Evolutionary conservation across 2,113 vertebrate genomes (phyloP), one percentile per base, ranked within the genome.

Genomic region (Neodon shergylaensis): DNA sequence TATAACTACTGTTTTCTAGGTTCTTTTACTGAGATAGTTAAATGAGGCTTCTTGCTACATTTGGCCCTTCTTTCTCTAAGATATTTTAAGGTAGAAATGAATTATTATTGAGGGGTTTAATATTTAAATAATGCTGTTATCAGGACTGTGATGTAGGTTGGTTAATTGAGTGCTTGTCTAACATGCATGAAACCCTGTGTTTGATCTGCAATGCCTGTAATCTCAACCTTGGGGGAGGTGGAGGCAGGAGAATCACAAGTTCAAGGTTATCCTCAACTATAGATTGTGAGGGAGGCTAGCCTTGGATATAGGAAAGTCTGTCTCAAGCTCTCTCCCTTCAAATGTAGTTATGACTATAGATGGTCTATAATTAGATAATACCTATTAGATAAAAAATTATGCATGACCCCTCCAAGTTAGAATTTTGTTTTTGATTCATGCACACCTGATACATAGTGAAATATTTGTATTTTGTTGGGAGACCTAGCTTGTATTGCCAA

Each of bases 91-190:
- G 7, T 66, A 66, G 72, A 77, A 6, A 73, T 82, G 12, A 44
- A 65, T 73, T 90, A 36, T 70, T 68, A 81, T 31, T 83, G 65
- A 44, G 36, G 7, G 63, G 21, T 91, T 94, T 88, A 77, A 88
- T 70, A 19, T 82, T 96, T 96, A 61, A 82, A 19, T 94, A 92
- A 92, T 73, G 5, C 7, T 76, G 76, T 94, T 95, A 39, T 76
- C 73, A 19, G 52, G 44, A 68, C 31, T 22, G 39, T 19, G 42
- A 36, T 86, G 42, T 86, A 68, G 42, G 39, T 86, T 70, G 28
- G 42, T 24, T 68, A 44, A 68, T 36, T 36, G 82, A 84, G 42
- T 33, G 83, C 28, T 68, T 49, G 84, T 21, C 42, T 70, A 24
- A 14, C 17, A 68, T 33, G 31, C 10, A 82, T 26, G 36, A 82